Base-by-base conservation (phyloP, 2,113 vertebrate species). In the Hippocampus guttulatus region DNA sequence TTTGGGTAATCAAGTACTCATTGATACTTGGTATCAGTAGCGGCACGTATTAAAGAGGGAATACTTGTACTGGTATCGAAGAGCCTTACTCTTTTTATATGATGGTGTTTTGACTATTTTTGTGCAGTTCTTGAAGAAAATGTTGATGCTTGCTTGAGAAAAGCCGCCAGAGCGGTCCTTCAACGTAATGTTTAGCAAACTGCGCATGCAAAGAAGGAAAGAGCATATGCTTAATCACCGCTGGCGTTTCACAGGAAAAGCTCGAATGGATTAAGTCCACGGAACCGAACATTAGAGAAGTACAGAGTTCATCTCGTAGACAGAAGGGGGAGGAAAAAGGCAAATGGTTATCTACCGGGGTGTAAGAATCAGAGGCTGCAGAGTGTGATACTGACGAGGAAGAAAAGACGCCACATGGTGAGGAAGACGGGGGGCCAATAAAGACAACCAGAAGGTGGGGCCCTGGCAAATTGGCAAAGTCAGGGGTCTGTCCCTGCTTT, bases 381-480 rank as follows among this genome's bases (percentile, higher is more conserved):
- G 83, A 73, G 47, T 76, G 78, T 72, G 89, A 89, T 87, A 84
- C 57, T 12, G 74, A 70, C 68, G 83, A 83, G 79, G 78, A 84
- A 33, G 58, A 61, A 61, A 82, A 85, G 74, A 75, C 69, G 1
- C 78, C 77, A 80, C 57, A 68, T 78, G 70, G 77, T 40, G 78
- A 77, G 69, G 73, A 80, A 84, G 84, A 85, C 79, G 75, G 33
- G 75, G 33, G 81, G 78, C 74, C 75, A 86, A 88, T 83, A 83
- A 87, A 87, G 82, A 82, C 80, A 78, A 71, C n/a, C 71, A 73
- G 82, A 85, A 76, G 74, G 58, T 14, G 15, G 58, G 27, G 83
- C 83, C 79, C 79, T 79, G 78, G 75, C 78, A 85, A 86, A 89
- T 89, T 90, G 84, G 88, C 86, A 87, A 81, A 89, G 86, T 83